phyloP scores from a whole-genome alignment of 2,888 invertebrate species.

The Malthinus seriepunctatus region DNA sequence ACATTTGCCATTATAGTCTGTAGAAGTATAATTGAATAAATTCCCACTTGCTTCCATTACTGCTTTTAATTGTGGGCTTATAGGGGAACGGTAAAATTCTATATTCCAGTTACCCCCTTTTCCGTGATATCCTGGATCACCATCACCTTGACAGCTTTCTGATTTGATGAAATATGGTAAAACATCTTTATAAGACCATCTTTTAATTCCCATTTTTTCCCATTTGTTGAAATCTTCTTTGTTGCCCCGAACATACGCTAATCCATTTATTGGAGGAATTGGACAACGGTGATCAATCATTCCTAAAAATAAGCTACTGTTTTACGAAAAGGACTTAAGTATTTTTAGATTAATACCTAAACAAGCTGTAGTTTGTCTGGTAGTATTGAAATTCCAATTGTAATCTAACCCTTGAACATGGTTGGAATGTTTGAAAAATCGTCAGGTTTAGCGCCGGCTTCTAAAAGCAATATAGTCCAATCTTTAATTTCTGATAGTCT shows the following conservation, averaged over 20 bases:
- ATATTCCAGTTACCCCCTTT: constrained; percentile 68
- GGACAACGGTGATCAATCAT: constrained; percentile 28
- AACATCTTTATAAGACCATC: constrained; percentile 54
- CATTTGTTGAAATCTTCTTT: constrained; percentile 29
- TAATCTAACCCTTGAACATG: constrained; percentile 17
- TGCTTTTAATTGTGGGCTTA: constrained; percentile 55
- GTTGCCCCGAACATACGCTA: constrained; percentile 33
- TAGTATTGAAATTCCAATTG: constrained; percentile 24
- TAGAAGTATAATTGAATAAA: constrained; percentile 59
- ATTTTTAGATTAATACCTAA: background rate
- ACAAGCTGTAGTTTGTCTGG: constrained; percentile 5
- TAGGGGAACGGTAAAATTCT: constrained; percentile 62
- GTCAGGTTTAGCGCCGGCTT: constrained; percentile 58
- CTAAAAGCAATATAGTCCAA: constrained; percentile 67
- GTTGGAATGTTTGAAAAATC: constrained; percentile 17
- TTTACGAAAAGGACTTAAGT: no score
- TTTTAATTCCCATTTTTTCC: constrained; percentile 40
- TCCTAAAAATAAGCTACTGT: constrained; percentile 12
- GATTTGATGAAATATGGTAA: constrained; percentile 45
- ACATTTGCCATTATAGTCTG: constrained; percentile 66
- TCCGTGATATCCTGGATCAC: constrained; percentile 67
- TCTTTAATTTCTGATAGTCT: constrained; percentile 67
- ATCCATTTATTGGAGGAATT: constrained; percentile 31
- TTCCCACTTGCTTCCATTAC: constrained; percentile 69
- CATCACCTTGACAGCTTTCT: constrained; percentile 47